phyloP scores from a whole-genome alignment of 2,113 vertebrate genomes.

The Galeopterus variegatus region DNA sequence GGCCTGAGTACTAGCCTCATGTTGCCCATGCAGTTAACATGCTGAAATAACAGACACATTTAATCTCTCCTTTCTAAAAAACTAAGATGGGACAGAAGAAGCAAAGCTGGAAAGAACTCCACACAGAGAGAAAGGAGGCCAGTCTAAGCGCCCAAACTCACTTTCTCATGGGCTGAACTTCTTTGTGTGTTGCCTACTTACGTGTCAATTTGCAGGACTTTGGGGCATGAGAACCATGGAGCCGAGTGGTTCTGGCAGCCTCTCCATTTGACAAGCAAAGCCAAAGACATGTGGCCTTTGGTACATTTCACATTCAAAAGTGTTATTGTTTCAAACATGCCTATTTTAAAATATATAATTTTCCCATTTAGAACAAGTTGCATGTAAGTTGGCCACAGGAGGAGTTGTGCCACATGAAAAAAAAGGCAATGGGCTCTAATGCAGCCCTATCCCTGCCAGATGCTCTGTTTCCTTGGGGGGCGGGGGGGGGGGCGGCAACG shows the following conservation, averaged over 20 bases:
- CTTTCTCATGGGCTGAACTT: conserved; percentile 70
- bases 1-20: conserved; percentile 75
- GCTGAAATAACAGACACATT: conserved; percentile 79
- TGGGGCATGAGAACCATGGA: conserved; percentile 82
- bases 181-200: conserved; percentile 79
- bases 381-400: conserved; percentile 64
- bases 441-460: neutral
- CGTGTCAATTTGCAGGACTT: conserved; percentile 78
- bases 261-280: conserved; percentile 75
- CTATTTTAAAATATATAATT: conserved; percentile 81
- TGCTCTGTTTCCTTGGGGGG: neutral
- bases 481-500: neutral
- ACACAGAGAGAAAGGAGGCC: conserved; percentile 68
- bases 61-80: conserved; percentile 77
- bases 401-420: conserved; percentile 53
- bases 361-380: conserved; percentile 72
- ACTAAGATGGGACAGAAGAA: conserved; percentile 71
- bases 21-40: conserved; percentile 73
- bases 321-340: conserved; percentile 80
- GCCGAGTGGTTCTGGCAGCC: conserved; percentile 78
- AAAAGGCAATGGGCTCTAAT: neutral
- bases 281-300: conserved; percentile 78
- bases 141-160: conserved; percentile 55
- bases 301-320: conserved; percentile 75
- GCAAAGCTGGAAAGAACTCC: conserved; percentile 67